Percentiles rank a stretch among this genome's conserved stretches.
Conservation (phyloP, 2,797 vertebrate species). For the Galagoides demidoff region DNA sequence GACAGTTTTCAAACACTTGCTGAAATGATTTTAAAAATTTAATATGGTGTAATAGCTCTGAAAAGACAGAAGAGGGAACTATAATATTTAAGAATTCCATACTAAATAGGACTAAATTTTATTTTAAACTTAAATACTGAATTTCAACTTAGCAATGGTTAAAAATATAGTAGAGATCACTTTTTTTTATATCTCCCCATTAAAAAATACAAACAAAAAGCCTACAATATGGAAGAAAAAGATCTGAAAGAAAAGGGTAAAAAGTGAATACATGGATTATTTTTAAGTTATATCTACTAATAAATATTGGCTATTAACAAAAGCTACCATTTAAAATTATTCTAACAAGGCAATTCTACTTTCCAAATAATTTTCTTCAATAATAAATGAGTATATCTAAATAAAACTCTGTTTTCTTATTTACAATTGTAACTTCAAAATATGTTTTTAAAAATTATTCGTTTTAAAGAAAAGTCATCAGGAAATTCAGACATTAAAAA, state of each 20-base stretch:
- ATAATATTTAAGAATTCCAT: conserved; percentile 66
- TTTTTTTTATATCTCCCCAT: not conserved
- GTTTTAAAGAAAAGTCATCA: not conserved
- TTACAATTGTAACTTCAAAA: conserved; percentile 26
- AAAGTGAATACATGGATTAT: not conserved
- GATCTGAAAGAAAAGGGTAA: not conserved
- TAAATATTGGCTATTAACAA: conserved; percentile 43
- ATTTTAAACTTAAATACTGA: conserved; percentile 44
- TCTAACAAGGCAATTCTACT: not conserved
- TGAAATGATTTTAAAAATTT: conserved; percentile 54
- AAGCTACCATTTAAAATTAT: conserved; percentile 41
- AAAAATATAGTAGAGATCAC: conserved; percentile 22
- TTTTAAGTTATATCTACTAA: not conserved
- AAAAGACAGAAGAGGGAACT: conserved; percentile 78
- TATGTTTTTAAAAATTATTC: not conserved
- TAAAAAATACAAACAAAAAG: conserved; percentile 13
- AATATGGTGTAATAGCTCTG: conserved; percentile 56
- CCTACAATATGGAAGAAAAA: not conserved
- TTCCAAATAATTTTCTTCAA: conserved; percentile 44
- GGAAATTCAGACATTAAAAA: conserved; percentile 8
- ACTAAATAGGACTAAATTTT: conserved; percentile 48
- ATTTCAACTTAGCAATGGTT: conserved; percentile 46
- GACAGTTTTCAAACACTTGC: not conserved
- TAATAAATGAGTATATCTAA: not conserved
- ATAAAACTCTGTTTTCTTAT: not conserved